phyloP scores from a whole-genome alignment of 1,140 invertebrate species.

The Zaprionus kolodkinae region DNA sequence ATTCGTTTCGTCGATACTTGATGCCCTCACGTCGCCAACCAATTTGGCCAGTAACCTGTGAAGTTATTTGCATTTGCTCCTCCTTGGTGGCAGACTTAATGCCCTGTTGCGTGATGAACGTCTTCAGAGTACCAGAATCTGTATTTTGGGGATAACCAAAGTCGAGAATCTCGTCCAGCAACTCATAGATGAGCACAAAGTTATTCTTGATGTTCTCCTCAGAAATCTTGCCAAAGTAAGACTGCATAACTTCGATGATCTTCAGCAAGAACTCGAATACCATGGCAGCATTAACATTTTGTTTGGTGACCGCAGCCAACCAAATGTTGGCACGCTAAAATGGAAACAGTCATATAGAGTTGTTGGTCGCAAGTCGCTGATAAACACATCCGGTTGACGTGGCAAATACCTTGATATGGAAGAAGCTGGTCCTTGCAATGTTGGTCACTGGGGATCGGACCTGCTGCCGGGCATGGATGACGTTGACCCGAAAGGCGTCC shows the following conservation, averaged over 20 bases:
- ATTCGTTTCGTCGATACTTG: conserved; percentile 99
- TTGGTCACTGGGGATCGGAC: conserved; percentile 99
- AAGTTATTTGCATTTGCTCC: conserved; percentile 99
- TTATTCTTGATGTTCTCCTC: conserved; percentile 99
- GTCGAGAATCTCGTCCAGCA: conserved; percentile 99
- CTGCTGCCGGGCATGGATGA: conserved; percentile 99
- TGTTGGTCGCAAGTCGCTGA: background rate
- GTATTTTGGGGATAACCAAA: conserved; percentile 99
- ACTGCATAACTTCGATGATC: conserved; percentile 99
- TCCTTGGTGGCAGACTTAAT: conserved; percentile 99
- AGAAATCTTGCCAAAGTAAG: conserved; percentile 99
- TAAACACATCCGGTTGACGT: conserved; percentile 32
- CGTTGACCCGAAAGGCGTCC: conserved; percentile 99
- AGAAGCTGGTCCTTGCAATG: conserved; percentile 99
- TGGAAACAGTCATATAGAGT: conserved; percentile 18
- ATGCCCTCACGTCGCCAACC: conserved; percentile 99
- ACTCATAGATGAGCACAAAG: conserved; percentile 99
- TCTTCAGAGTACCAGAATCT: conserved; percentile 99
- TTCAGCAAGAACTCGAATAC: conserved; percentile 99
- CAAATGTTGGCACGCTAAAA: conserved; percentile 97
- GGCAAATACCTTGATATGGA: conserved; percentile 94
- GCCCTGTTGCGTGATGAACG: conserved; percentile 99
- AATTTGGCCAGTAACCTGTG: conserved; percentile 99
- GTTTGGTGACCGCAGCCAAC: conserved; percentile 99
- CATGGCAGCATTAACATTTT: conserved; percentile 99